Evolutionary conservation across 2,797 vertebrate genomes (phyloP).

Genomic region (Thaleichthys pacificus): DNA sequence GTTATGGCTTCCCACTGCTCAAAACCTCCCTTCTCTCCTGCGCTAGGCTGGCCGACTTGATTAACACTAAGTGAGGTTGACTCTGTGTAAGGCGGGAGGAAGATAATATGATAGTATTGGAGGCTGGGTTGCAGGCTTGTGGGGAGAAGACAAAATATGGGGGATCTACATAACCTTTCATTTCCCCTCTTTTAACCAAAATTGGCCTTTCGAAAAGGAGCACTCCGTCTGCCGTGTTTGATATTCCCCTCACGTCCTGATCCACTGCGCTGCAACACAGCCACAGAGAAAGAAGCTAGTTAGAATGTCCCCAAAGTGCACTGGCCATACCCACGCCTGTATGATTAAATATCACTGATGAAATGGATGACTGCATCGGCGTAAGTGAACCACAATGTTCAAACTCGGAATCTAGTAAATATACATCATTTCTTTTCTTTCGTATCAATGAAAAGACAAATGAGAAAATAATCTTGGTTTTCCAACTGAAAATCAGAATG

Average conservation of each 20-base stretch:
- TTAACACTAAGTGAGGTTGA: conserved; percentile 54
- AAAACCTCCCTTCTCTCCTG: conserved; percentile 48
- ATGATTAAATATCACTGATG: background rate
- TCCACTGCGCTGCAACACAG: conserved; percentile 1
- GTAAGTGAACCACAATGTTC: background rate
- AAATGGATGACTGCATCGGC: background rate
- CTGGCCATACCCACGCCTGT: background rate
- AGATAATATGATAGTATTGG: conserved; percentile 33
- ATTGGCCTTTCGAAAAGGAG: conserved; percentile 8
- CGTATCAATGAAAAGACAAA: no score
- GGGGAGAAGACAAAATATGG: conserved; percentile 20
- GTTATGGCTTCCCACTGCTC: conserved; percentile 53
- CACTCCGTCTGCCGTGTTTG: background rate
- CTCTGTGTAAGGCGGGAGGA: conserved; percentile 29
- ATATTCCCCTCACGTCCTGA: conserved; percentile 7
- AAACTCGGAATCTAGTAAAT: background rate
- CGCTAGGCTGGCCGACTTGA: conserved; percentile 49
- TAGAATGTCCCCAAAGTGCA: background rate
- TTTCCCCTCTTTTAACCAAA: conserved; percentile 16
- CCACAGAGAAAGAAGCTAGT: background rate
- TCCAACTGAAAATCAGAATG: background rate
- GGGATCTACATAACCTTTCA: conserved; percentile 22
- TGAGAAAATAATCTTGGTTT: background rate
- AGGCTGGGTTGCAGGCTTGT: conserved; percentile 22
- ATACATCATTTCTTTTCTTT: background rate